These are phyloP conservation scores for Felis chaus DNA, from an alignment of 2,113 vertebrate species.

Conservation along the genomic window DNA sequence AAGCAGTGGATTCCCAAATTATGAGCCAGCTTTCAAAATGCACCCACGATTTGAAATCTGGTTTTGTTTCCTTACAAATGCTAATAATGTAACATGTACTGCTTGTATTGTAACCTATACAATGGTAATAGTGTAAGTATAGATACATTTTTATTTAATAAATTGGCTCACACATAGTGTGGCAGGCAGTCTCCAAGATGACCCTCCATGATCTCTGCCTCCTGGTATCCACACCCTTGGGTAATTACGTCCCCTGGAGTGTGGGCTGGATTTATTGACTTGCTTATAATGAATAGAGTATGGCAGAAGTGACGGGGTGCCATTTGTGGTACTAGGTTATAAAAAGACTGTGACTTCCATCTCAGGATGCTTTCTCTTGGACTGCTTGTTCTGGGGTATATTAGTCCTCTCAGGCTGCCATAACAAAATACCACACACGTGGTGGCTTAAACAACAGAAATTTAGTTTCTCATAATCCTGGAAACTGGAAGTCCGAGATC, in stretches of 20 bases:
- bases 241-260: neutral
- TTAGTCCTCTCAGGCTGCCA: neutral
- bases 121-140: neutral
- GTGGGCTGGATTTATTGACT: neutral
- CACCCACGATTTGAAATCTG: conserved; percentile 12
- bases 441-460: neutral
- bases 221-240: neutral
- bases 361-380: neutral
- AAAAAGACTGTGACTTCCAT: neutral
- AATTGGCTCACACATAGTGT: neutral
- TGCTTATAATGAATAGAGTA: conserved; percentile 17
- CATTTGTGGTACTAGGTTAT: neutral
- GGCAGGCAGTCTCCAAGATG: neutral
- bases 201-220: neutral
- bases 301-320: neutral
- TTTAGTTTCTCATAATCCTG: conserved; percentile 7
- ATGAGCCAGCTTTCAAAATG: conserved; percentile 44
- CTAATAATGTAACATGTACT: neutral
- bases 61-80: conserved; percentile 27
- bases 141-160: neutral
- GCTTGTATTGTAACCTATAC: neutral
- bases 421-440: neutral
- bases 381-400: conserved; percentile 1
- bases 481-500: neutral
- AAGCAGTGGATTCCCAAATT: conserved; percentile 2